These are phyloP conservation scores for Xiphorhynchus elegans DNA, from an alignment of 2,113 vertebrate species.

Conservation along the genomic window DNA sequence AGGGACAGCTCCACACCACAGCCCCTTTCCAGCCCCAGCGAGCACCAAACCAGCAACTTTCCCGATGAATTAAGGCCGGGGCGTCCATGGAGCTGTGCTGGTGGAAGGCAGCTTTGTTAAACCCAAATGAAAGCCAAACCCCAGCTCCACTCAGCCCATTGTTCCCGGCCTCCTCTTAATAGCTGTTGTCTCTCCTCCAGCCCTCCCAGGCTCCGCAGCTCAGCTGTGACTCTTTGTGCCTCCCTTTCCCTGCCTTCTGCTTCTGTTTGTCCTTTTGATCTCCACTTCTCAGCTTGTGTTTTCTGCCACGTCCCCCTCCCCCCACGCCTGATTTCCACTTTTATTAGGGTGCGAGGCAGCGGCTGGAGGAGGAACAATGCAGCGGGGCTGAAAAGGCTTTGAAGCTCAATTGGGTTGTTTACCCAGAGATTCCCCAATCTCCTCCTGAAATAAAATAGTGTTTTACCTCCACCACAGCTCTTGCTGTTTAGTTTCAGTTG, in stretches of 20 bases:
- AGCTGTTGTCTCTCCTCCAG: conserved; percentile 37
- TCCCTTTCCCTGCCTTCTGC: conserved; percentile 58
- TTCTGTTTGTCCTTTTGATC: conserved; percentile 72
- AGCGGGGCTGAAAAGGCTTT: conserved; percentile 24
- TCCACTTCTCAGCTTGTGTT: conserved; percentile 50
- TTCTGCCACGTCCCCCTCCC: conserved; percentile 26
- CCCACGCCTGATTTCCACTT: conserved; percentile 50
- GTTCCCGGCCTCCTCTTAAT: conserved; percentile 11
- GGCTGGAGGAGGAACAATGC: conserved; percentile 51
- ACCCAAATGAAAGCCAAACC: conserved; percentile 2
- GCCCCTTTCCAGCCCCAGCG: not conserved
- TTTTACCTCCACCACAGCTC: not conserved
- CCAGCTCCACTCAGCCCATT: not conserved
- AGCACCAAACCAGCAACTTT: not conserved
- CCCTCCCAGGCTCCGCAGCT: not conserved
- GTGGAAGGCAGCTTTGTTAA: conserved; percentile 34
- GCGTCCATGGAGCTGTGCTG: not conserved
- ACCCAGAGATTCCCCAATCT: conserved; percentile 16
- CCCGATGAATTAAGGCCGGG: not conserved
- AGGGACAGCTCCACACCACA: not conserved
- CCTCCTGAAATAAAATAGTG: conserved; percentile 23
- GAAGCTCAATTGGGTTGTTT: conserved; percentile 51
- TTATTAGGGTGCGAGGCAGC: conserved; percentile 56
- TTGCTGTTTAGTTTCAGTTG: not conserved
- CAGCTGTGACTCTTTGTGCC: conserved; percentile 65